These are phyloP conservation scores for Grantiella picta DNA, from an alignment of 2,113 vertebrate species.

Conservation along the genomic window DNA sequence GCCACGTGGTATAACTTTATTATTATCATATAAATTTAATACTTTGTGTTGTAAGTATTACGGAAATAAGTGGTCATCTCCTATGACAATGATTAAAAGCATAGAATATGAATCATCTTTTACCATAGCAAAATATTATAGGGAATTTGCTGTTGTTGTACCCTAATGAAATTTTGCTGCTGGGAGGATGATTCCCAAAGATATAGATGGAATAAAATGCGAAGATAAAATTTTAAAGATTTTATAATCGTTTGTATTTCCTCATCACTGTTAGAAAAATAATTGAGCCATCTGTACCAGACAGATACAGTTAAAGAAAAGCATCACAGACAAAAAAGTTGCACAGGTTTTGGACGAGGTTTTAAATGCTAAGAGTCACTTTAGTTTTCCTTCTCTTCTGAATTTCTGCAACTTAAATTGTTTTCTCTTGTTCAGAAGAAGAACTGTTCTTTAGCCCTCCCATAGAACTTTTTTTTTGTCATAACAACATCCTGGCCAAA, in stretches of 20 bases:
- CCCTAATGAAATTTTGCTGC: background rate
- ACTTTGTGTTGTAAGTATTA: background rate
- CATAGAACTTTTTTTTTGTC: background rate
- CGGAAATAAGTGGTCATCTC: background rate
- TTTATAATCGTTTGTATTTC: background rate
- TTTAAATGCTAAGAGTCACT: background rate
- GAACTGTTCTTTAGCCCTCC: background rate
- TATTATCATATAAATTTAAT: background rate
- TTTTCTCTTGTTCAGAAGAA: background rate
- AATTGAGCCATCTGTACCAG: background rate
- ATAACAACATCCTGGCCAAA: background rate
- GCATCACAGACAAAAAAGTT: background rate
- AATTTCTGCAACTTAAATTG: background rate
- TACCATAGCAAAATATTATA: background rate
- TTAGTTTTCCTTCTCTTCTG: background rate
- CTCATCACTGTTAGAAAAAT: background rate
- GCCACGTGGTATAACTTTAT: background rate
- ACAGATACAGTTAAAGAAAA: background rate
- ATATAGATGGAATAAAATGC: background rate
- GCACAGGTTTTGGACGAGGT: background rate
- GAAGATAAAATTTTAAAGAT: background rate
- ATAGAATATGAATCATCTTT: background rate
- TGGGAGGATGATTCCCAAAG: background rate
- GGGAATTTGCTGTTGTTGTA: background rate
- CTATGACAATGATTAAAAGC: background rate